Base-by-base conservation (phyloP, 2,113 vertebrate genomes). In the Ammospiza nelsoni region DNA sequence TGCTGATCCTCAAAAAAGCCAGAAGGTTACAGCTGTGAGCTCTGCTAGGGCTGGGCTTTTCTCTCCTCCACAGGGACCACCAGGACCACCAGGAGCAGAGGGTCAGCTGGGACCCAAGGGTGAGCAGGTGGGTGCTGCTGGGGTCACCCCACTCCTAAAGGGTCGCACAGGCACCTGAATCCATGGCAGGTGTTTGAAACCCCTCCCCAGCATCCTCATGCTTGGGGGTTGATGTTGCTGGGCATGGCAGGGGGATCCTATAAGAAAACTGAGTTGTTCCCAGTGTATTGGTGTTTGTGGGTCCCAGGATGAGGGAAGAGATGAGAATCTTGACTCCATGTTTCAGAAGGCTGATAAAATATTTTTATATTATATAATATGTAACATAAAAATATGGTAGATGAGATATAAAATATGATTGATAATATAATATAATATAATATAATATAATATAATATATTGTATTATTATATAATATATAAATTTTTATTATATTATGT, bases 61-160 rank as follows among this genome's bases (percentile, higher is more conserved):
- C 39, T 55, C 39, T 87, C 49, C 72, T 82, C 54, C 9, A 1
- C 88, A 99, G 99, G 99, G 99, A 90, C 66, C 72, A 8, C 97
- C 95, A 1, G 99, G 99, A 74, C 72, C 11, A 0, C 80, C 23
- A 0, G 99, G 98, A 89, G 73, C 52, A 1, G 98, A 98, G 74
- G 98, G 98, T 4, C 96, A 84, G 58, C 61, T 41, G 1, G 99
- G 99, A 39, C 76, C 17, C 55, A 99, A 99, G 94, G 99, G 99
- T 46, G 96, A 98, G 71, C 98, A 98, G 98, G 9, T 74, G 68
- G 74, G 51, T 63, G 6, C 5, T 44, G 68, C 72, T 52, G 84
- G 44, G 63, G 54, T 86, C 72, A 59, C 31, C 54, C 37, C 11
- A 1, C 31, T 59, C 63, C 84, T 61, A 21, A 24, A 52, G 46